Evolutionary conservation across 2,888 invertebrate genomes (phyloP).

Genomic region (Mellilla xanthometata): DNA sequence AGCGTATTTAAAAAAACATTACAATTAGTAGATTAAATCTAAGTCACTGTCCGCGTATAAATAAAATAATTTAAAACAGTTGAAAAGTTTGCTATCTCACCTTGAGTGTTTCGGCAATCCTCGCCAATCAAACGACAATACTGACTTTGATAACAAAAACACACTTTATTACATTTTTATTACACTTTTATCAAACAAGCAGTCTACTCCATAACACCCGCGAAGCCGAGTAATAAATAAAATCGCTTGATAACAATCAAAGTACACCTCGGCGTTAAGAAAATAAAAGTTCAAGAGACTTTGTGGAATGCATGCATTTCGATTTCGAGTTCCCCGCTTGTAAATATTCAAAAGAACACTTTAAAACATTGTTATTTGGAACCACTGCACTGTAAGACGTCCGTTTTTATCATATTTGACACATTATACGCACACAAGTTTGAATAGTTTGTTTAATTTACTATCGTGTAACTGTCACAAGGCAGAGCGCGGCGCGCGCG

Average conservation of each 20-base stretch:
- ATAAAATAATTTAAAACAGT: too few relatives aligned
- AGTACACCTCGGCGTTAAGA: conserved; percentile 66
- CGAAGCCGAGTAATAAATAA: conserved; percentile 44
- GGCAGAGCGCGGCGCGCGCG: conserved; percentile 51
- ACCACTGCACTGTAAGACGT: conserved; percentile 52
- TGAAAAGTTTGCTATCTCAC: too few relatives aligned
- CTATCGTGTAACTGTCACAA: conserved; percentile 70
- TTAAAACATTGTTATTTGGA: conserved; percentile 22
- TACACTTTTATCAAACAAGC: conserved; percentile 24
- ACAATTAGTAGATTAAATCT: too few relatives aligned
- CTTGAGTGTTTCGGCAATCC: conserved; percentile 76
- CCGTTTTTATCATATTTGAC: conserved; percentile 29
- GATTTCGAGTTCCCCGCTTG: conserved; percentile 51
- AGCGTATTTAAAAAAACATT: too few relatives aligned
- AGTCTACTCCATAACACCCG: conserved; percentile 41
- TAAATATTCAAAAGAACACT: conserved; percentile 26
- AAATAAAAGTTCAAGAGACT: conserved; percentile 78
- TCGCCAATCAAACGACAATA: conserved; percentile 46
- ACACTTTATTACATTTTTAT: conserved; percentile 37
- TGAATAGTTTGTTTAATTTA: conserved; percentile 55
- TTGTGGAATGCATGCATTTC: conserved; percentile 76
- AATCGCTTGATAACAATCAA: conserved; percentile 61
- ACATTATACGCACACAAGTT: conserved; percentile 49
- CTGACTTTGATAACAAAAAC: conserved; percentile 57
- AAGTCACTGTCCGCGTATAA: too few relatives aligned